Evolutionary conservation across 1,140 invertebrate genomes (phyloP).

Genomic region (Oreohelix idahoensis): DNA sequence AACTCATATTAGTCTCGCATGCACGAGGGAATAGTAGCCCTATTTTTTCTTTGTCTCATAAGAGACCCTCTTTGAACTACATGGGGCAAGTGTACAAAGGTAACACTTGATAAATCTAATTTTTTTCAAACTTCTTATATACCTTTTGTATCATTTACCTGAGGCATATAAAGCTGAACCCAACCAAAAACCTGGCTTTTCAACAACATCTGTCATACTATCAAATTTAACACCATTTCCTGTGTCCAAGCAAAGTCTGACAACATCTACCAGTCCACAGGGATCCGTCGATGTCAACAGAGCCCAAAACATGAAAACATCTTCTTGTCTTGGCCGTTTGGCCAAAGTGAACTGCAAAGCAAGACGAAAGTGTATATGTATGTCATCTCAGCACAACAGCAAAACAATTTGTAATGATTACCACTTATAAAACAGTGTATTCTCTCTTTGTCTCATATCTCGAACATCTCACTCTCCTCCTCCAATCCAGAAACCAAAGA

Average conservation of each 20-base stretch:
- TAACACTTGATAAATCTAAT: no score
- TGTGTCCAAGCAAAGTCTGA: neutral
- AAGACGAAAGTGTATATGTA: neutral
- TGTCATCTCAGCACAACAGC: no score
- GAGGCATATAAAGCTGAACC: conserved; percentile 14
- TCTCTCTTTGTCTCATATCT: no score
- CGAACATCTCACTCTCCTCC: no score
- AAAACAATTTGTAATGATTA: no score
- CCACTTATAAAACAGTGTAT: no score
- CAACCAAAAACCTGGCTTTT: conserved; percentile 13
- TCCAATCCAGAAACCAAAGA: no score
- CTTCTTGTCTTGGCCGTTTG: neutral
- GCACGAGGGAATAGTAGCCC: no score
- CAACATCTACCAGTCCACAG: conserved; percentile 10
- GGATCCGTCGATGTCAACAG: neutral
- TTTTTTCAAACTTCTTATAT: neutral
- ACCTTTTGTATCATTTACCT: conserved; percentile 16
- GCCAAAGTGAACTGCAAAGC: neutral
- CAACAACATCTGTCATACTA: conserved; percentile 17
- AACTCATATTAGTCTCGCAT: no score
- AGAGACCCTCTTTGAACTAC: no score
- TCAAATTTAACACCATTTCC: conserved; percentile 10
- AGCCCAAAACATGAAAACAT: conserved; percentile 32
- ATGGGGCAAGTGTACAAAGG: no score
- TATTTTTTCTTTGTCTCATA: no score